Conservation (phyloP, 2,888 invertebrate genomes). For the Drosophila siamana region DNA sequence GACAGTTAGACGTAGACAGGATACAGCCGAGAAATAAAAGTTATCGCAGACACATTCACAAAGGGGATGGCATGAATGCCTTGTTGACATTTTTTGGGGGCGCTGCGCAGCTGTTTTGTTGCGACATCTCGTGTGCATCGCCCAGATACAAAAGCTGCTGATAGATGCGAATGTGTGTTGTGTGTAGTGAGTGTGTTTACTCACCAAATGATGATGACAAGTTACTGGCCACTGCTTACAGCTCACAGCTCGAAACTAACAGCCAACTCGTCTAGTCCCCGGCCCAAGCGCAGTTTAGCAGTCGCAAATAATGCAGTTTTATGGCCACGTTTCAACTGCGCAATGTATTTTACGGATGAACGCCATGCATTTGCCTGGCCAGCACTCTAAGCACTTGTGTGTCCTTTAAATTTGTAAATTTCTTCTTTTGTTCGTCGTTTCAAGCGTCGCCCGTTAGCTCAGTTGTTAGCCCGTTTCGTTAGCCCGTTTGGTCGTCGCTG, state of each 20-base stretch:
- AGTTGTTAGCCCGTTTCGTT: constrained; percentile 1
- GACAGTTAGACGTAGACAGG: not conserved
- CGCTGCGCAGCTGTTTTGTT: constrained; percentile 17
- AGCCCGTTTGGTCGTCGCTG: constrained; percentile 30
- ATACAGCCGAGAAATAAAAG: not conserved
- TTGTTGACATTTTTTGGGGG: constrained; percentile 13
- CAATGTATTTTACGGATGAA: constrained; percentile 33
- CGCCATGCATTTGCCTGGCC: constrained; percentile 16
- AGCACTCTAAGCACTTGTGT: constrained; percentile 24
- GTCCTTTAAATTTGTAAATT: constrained; percentile 23
- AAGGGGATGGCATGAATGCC: not conserved
- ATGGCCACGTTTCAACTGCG: constrained; percentile 26
- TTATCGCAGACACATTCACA: not conserved
- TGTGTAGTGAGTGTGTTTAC: constrained; percentile 26
- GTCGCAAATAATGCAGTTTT: constrained; percentile 25
- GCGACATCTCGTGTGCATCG: constrained; percentile 11
- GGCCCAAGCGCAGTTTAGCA: constrained; percentile 16
- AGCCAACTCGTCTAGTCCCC: not conserved
- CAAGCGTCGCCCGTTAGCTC: constrained; percentile 3
- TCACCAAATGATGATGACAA: constrained; percentile 53
- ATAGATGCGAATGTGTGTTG: constrained; percentile 15
- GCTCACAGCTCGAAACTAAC: too few species aligned
- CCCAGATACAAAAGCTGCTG: constrained; percentile 23
- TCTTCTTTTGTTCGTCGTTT: not conserved
- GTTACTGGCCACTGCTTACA: constrained; percentile 26